phyloP scores from a whole-genome alignment of 2,888 invertebrate genomes.

The Pelosia muscerda region DNA sequence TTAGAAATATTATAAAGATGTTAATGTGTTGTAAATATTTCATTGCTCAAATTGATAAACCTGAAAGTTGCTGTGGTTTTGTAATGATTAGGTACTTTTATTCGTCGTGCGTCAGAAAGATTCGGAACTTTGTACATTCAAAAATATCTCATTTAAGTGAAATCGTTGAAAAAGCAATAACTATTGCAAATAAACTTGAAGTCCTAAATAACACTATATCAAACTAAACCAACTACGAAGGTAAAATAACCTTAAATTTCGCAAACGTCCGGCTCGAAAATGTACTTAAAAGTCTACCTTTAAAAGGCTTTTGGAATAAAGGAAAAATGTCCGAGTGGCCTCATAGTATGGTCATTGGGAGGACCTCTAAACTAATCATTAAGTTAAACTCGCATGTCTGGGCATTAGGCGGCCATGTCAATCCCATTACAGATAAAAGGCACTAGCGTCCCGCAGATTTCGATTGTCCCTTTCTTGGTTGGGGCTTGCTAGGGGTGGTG shows the following conservation, averaged over 20 bases:
- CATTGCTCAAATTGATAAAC: background rate
- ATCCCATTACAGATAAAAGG: constrained; percentile 61
- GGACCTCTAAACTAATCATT: constrained; percentile 61
- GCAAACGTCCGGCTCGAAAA: constrained; percentile 9
- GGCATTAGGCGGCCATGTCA: constrained; percentile 55
- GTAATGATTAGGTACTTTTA: background rate
- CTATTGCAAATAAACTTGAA: background rate
- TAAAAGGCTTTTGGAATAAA: constrained; percentile 24
- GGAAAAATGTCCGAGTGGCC: constrained; percentile 45
- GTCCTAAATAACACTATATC: background rate
- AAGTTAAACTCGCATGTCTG: constrained; percentile 59
- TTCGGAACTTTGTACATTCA: too few species aligned
- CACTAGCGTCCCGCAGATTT: constrained; percentile 53
- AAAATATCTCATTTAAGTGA: background rate
- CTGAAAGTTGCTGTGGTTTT: background rate
- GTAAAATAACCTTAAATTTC: constrained; percentile 14
- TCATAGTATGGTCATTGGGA: constrained; percentile 41
- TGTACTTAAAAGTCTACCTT: constrained; percentile 20
- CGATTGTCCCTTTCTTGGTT: constrained; percentile 53
- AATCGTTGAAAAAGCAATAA: background rate
- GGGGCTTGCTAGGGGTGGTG: constrained; percentile 24
- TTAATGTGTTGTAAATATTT: constrained; percentile 10
- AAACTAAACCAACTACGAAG: background rate
- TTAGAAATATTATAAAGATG: constrained; percentile 20
- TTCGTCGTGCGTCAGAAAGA: background rate